A percentile compares a stretch with the other conserved stretches of the same genome.
Evolutionary conservation across 2,888 invertebrate genomes (phyloP).

Genomic region (Drosophila parthenogenetica): DNA sequence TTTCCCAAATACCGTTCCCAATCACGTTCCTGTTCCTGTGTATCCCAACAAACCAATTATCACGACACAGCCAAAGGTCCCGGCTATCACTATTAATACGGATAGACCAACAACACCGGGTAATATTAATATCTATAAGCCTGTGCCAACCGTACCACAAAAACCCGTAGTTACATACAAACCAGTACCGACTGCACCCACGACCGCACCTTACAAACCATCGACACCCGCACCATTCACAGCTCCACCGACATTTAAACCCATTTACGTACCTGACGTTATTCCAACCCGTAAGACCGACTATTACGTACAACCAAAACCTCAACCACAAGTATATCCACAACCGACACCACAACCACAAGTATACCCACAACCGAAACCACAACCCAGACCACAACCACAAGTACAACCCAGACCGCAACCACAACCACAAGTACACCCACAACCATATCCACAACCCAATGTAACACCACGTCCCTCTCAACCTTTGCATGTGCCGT

Average conservation of each 20-base stretch:
- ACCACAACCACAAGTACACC: constrained; percentile 1
- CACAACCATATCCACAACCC: constrained; percentile 15
- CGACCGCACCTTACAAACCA: constrained; percentile 41
- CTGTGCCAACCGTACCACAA: constrained; percentile 49
- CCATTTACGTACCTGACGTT: constrained; percentile 37
- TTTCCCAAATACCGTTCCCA: constrained; percentile 68
- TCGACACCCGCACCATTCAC: constrained; percentile 33
- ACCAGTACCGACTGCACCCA: constrained; percentile 47
- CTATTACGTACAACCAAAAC: constrained; percentile 46
- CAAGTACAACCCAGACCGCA: constrained; percentile 2
- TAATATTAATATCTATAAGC: constrained; percentile 78
- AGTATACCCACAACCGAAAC: constrained; percentile 72
- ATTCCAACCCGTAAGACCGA: constrained; percentile 34
- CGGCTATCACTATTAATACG: constrained; percentile 80
- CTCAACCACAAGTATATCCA: neutral
- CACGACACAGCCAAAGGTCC: constrained; percentile 69
- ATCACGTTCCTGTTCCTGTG: constrained; percentile 78
- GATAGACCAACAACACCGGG: constrained; percentile 70
- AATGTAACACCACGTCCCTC: constrained; percentile 78
- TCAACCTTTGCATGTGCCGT: constrained; percentile 69
- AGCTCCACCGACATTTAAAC: constrained; percentile 9
- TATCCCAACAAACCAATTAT: constrained; percentile 63
- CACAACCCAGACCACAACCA: constrained; percentile 19
- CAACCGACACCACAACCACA: constrained; percentile 21
- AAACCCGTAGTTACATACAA: constrained; percentile 23